These are phyloP conservation scores for Rhopalosiphum maidis DNA, from an alignment of 1,140 invertebrate genomes.

Conservation along the genomic window DNA sequence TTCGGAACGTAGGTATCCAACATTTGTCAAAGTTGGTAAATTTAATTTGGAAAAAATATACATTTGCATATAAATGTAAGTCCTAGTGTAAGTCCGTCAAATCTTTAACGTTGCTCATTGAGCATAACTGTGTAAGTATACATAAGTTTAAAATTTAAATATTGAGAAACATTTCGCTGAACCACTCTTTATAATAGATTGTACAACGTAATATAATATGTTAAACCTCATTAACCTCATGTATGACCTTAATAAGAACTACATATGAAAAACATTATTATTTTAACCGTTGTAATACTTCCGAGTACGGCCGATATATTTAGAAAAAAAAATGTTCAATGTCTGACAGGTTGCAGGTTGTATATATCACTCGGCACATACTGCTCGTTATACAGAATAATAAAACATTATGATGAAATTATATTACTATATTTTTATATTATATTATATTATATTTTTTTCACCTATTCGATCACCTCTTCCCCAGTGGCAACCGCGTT, in stretches of 20 bases:
- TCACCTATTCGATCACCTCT: not conserved
- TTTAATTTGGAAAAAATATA: conserved; percentile 8
- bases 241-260: too few species aligned
- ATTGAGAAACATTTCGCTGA: not conserved
- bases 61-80: conserved; percentile 7
- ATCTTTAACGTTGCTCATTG: not conserved
- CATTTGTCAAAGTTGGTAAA: not conserved
- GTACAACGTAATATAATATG: too few species aligned
- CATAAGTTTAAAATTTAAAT: not conserved
- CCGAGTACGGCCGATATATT: too few species aligned
- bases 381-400: too few species aligned
- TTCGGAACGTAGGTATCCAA: not conserved
- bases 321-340: too few species aligned
- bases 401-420: too few species aligned
- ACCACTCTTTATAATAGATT: too few species aligned
- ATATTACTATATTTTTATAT: not conserved
- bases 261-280: too few species aligned
- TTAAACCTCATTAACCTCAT: too few species aligned
- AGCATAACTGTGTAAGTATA: not conserved
- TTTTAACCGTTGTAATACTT: too few species aligned
- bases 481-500: not conserved
- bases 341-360: too few species aligned
- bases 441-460: conserved; percentile 1
- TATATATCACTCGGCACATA: too few species aligned
- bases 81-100: not conserved